phyloP scores from a whole-genome alignment of 1,140 invertebrate genomes.

The Wiebesia pumilae region DNA sequence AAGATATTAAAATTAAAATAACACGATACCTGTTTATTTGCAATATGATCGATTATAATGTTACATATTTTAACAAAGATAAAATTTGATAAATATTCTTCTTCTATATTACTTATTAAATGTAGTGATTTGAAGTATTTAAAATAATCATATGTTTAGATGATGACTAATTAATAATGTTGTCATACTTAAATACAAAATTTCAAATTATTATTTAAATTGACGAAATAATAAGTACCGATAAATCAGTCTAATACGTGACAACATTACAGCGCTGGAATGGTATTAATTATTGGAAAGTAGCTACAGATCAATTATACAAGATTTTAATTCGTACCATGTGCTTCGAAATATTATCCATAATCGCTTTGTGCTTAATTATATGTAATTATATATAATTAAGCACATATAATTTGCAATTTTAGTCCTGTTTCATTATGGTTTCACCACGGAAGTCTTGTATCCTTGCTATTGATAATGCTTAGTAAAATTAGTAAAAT shows the following conservation, averaged over 20 bases:
- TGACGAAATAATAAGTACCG: slow-evolving; percentile 19
- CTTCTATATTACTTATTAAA: no score
- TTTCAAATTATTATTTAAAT: not conserved
- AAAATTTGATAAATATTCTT: no score
- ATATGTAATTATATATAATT: no score
- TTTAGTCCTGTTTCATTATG: slow-evolving; percentile 11
- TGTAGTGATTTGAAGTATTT: no score
- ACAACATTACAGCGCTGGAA: slow-evolving; percentile 56
- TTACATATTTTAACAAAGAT: no score
- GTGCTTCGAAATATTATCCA: not conserved
- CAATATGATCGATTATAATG: no score
- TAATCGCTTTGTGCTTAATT: slow-evolving; percentile 20
- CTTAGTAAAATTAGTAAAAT: not conserved
- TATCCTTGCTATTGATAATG: not conserved
- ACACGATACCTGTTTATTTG: no score
- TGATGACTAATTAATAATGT: no score
- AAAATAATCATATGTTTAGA: no score
- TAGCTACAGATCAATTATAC: slow-evolving; percentile 58
- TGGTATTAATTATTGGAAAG: slow-evolving; percentile 62
- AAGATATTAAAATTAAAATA: no score
- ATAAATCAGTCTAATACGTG: slow-evolving; percentile 54
- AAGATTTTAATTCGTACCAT: slow-evolving; percentile 59
- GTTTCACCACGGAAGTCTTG: not conserved
- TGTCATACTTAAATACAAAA: not conserved
- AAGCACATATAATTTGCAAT: slow-evolving; percentile 36